Conservation (phyloP, 1,140 invertebrate genomes). For the Holotrichia oblita region DNA sequence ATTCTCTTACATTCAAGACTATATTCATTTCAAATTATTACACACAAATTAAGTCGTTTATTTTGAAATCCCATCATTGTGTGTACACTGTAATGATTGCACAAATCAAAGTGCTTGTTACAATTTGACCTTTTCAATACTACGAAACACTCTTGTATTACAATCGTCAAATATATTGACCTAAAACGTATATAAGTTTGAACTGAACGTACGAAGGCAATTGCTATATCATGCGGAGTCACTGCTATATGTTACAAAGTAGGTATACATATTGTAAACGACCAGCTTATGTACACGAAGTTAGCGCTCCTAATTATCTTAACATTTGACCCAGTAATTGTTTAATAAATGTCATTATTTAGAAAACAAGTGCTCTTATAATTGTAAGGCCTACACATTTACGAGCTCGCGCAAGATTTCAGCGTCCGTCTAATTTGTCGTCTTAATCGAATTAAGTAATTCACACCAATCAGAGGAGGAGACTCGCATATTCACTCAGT, state of each 20-base stretch:
- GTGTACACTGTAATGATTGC: background rate
- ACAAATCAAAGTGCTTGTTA: background rate
- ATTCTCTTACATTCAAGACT: too few relatives aligned
- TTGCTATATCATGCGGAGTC: background rate
- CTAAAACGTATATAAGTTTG: background rate
- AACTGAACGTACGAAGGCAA: background rate
- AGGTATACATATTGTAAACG: background rate
- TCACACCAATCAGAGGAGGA: conserved; percentile 36
- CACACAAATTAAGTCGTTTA: background rate
- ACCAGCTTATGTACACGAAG: background rate
- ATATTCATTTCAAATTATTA: background rate
- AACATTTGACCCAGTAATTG: conserved; percentile 31
- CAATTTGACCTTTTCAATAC: background rate
- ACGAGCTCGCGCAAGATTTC: conserved; percentile 31
- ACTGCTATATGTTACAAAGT: background rate
- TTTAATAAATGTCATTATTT: conserved; percentile 34
- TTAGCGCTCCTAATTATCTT: conserved; percentile 8
- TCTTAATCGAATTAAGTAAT: conserved; percentile 39
- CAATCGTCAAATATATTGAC: background rate
- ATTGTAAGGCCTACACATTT: conserved; percentile 29
- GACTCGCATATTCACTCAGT: conserved; percentile 18
- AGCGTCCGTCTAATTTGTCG: conserved; percentile 30
- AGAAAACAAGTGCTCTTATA: conserved; percentile 34
- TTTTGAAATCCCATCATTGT: background rate
- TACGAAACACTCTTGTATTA: background rate